Evolutionary conservation across 2,113 vertebrate species (phyloP).

Genomic region (Cochlearius cochlearius): DNA sequence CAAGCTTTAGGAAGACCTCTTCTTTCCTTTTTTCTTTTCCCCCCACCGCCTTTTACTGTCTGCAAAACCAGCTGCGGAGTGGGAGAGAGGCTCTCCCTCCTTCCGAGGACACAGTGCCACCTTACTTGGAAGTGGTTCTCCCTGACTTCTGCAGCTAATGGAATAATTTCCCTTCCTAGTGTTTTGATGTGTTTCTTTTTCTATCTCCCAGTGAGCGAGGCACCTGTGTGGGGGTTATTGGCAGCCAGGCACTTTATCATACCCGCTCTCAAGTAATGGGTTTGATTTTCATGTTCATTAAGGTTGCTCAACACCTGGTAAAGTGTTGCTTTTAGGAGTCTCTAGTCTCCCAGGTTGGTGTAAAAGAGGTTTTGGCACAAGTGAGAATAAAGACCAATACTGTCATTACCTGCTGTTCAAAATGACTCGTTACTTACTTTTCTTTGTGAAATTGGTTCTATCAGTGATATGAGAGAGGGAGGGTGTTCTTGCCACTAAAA

Average conservation of each 20-base stretch:
- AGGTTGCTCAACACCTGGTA: neutral
- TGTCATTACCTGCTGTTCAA: neutral
- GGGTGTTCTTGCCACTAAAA: neutral
- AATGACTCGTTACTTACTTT: neutral
- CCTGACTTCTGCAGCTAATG: neutral
- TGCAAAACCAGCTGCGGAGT: neutral
- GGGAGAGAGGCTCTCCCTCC: neutral
- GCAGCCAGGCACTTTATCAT: neutral
- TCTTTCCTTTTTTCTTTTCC: neutral
- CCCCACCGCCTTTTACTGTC: neutral
- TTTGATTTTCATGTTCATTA: slow-evolving; percentile 45
- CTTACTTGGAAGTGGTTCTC: neutral
- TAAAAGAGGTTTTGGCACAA: neutral
- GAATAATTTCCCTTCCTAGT: neutral
- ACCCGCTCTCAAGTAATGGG: neutral
- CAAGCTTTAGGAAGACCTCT: neutral
- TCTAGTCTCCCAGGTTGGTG: neutral
- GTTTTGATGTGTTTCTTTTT: neutral
- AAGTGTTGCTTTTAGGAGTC: slow-evolving; percentile 29
- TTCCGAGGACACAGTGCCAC: neutral
- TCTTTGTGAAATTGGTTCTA: slow-evolving; percentile 8
- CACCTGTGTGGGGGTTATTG: neutral
- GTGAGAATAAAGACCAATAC: neutral
- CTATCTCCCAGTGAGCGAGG: neutral
- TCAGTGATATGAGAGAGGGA: neutral